Base-by-base conservation (phyloP, 2,797 vertebrate species). In the Danio aesculapii region DNA sequence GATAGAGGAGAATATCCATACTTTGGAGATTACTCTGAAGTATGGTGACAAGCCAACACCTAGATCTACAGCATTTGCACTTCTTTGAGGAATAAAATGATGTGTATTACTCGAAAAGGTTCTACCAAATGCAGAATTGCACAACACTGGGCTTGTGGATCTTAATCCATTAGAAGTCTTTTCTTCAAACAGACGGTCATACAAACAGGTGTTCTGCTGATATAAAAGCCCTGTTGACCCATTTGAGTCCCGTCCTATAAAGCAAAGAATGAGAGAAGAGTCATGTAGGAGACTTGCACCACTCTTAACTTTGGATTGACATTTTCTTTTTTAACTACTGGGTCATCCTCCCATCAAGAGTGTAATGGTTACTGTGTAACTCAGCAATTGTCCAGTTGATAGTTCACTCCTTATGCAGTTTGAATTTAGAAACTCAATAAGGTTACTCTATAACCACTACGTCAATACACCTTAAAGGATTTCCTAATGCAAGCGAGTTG, bases 191-290 rank as follows among this genome's bases (percentile, higher is more conserved):
- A 58, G 47, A 62, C 55, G 43, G 43, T 47, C 39, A 82, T 52
- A 61, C 17, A 49, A 81, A 72, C 73, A 21, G 46, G 50, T 83
- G 63, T 70, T 75, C 70, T 84, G 41, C 75, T 30, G 30, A 53
- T 76, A 44, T 47, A 21, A 21, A 63, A 4, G 10, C 13, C 8
- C 39, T 44, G 11, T 17, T 19, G 0, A 8, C 9, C 9, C 3
- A 19, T 75, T 39, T 17, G 44, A n/a, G 21, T 41, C 14, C 16
- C 39, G 46, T 39, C 4, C 72, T 8, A 62, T 50, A 52, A 50
- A 12, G 16, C 21, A 75, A 62, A 41, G 16, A 50, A 50, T 75
- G 46, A 41, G 44, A 75, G 10, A 49, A 0, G 17, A 7, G 63
- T 66, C 6, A 13, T 55, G 41, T 19, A 71, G 10, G 16, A 71